Percentiles rank a stretch among this genome's conserved stretches.
These are phyloP conservation scores for Tetramorium bicarinatum DNA, from an alignment of 2,888 invertebrate genomes.

Conservation along the genomic window DNA sequence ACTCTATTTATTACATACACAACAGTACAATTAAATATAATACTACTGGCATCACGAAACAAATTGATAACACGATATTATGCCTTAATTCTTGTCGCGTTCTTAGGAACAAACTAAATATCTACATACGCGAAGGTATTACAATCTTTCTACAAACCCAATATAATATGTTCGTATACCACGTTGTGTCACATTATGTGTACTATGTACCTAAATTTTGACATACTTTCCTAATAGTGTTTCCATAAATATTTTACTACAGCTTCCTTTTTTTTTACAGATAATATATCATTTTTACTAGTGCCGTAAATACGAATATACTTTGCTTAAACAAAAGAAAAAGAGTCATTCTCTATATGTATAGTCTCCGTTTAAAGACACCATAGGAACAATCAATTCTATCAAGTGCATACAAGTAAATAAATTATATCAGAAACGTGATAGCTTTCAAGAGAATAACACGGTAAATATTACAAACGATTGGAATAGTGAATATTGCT, in stretches of 20 bases:
- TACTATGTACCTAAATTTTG: constrained; percentile 66
- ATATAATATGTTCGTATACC: constrained; percentile 46
- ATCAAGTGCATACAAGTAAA: not conserved
- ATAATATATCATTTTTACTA: constrained; percentile 64
- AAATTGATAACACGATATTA: constrained; percentile 6
- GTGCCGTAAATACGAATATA: constrained; percentile 63
- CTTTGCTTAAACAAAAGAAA: constrained; percentile 56
- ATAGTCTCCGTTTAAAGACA: constrained; percentile 7
- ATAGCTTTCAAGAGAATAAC: not conserved
- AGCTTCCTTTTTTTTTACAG: constrained; percentile 70
- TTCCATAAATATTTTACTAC: constrained; percentile 68
- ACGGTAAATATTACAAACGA: constrained; percentile 21
- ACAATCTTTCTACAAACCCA: constrained; percentile 20
- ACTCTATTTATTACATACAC: constrained; percentile 32
- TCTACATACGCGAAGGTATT: constrained; percentile 5
- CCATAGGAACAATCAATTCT: constrained; percentile 25
- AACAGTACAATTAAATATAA: constrained; percentile 40
- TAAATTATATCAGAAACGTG: constrained; percentile 5
- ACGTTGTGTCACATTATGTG: constrained; percentile 38
- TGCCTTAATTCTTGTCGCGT: not conserved
- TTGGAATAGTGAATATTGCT: constrained; percentile 21
- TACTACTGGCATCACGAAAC: constrained; percentile 7
- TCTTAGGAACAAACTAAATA: constrained; percentile 2
- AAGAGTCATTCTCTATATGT: not conserved
- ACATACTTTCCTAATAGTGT: constrained; percentile 67